A percentile compares a stretch with the other conserved stretches of the same genome.
phyloP scores from a whole-genome alignment of 2,113 vertebrate genomes.

The Dendrocopos noguchii region DNA sequence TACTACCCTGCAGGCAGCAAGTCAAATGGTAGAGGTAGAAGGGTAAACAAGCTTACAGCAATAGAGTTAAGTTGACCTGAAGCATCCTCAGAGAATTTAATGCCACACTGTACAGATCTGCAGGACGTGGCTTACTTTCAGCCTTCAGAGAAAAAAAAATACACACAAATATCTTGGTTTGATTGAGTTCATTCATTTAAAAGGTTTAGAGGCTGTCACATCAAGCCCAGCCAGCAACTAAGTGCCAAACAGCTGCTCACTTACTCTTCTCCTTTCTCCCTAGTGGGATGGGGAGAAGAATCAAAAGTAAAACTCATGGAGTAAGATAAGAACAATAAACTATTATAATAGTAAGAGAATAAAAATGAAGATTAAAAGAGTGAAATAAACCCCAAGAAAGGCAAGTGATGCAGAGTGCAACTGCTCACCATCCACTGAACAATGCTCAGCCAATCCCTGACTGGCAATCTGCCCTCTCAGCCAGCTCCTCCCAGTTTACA shows the following conservation, averaged over 20 bases:
- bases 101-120: too few relatives aligned
- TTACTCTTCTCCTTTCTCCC: too few relatives aligned
- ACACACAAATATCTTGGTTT: too few relatives aligned
- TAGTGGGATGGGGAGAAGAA: background rate
- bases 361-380: background rate
- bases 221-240: too few relatives aligned
- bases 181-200: too few relatives aligned
- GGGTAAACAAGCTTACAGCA: background rate
- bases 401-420: background rate
- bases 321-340: background rate
- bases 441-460: background rate
- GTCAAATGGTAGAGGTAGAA: background rate
- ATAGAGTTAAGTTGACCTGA: background rate
- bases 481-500: background rate
- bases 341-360: background rate
- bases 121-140: too few relatives aligned
- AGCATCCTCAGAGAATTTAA: background rate
- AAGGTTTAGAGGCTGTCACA: too few relatives aligned
- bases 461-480: background rate
- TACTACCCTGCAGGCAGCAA: background rate
- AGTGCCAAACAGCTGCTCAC: too few relatives aligned
- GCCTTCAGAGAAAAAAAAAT: too few relatives aligned
- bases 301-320: background rate
- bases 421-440: background rate
- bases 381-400: background rate